Evolutionary conservation across 2,797 vertebrate species (phyloP).

Genomic region (Varecia variegata): DNA sequence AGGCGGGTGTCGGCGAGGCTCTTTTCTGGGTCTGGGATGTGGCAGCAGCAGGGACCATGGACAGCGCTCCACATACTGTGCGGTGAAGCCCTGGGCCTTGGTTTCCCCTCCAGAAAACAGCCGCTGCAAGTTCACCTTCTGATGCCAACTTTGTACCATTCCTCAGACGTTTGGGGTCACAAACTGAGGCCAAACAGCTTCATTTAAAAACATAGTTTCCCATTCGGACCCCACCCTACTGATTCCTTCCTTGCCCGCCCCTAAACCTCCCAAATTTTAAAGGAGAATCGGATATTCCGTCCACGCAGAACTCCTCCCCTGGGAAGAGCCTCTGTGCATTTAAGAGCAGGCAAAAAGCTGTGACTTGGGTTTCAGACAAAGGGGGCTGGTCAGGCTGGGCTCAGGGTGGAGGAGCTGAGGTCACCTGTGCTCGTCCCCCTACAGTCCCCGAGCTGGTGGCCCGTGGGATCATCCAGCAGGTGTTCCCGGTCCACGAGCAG

Average conservation of each 20-base stretch:
- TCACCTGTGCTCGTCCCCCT: background rate
- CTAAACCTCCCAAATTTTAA: background rate
- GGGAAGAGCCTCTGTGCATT: background rate
- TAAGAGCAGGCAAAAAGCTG: background rate
- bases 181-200: background rate
- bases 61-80: background rate
- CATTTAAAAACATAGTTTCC: background rate
- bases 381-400: background rate
- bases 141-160: background rate
- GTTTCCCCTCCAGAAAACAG: background rate
- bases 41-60: constrained; percentile 21
- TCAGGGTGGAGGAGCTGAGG: background rate
- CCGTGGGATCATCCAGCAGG: constrained; percentile 95
- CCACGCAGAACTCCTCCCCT: background rate
- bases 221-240: background rate
- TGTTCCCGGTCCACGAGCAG: constrained; percentile 96
- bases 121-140: background rate
- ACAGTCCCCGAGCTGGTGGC: constrained; percentile 94
- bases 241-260: background rate
- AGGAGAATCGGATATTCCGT: background rate
- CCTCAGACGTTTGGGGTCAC: background rate
- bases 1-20: background rate
- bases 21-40: background rate
- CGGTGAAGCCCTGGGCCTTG: background rate
- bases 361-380: background rate